These are phyloP conservation scores for Cheilosia vulpina DNA, from an alignment of 2,888 invertebrate genomes.

Conservation along the genomic window DNA sequence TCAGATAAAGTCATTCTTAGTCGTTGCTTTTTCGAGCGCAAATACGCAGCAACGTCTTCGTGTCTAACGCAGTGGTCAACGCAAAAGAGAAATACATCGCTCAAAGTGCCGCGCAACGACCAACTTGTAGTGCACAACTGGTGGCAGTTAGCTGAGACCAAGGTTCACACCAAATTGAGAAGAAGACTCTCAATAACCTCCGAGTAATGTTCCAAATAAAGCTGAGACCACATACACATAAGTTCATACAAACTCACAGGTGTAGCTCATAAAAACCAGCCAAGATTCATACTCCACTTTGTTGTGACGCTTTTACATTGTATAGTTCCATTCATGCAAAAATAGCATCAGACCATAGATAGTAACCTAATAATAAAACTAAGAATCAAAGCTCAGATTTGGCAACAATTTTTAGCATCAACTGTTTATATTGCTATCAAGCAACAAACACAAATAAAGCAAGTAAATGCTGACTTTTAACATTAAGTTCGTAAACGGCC, in stretches of 20 bases:
- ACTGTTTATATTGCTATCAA: conserved; percentile 9
- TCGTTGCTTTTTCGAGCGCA: background rate
- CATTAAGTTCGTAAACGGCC: conserved; percentile 42
- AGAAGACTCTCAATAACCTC: too few species aligned
- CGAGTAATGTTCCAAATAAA: too few species aligned
- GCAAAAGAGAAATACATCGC: background rate
- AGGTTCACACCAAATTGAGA: background rate
- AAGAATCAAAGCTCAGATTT: background rate
- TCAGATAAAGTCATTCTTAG: too few species aligned
- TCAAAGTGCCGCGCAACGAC: background rate
- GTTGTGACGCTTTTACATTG: too few species aligned
- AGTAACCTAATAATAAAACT: background rate
- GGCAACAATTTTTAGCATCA: conserved; percentile 1
- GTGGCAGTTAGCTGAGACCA: background rate
- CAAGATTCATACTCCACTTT: too few species aligned
- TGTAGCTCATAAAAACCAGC: too few species aligned
- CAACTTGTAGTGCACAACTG: background rate
- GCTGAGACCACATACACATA: too few species aligned
- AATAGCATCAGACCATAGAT: background rate
- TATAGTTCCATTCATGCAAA: too few species aligned
- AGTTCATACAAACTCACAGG: too few species aligned
- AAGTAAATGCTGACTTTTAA: conserved; percentile 17
- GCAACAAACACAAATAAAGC: background rate
- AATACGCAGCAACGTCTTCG: background rate
- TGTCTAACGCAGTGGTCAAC: background rate